phyloP scores from a whole-genome alignment of 2,113 vertebrate genomes.

The Corynorhinus townsendii region DNA sequence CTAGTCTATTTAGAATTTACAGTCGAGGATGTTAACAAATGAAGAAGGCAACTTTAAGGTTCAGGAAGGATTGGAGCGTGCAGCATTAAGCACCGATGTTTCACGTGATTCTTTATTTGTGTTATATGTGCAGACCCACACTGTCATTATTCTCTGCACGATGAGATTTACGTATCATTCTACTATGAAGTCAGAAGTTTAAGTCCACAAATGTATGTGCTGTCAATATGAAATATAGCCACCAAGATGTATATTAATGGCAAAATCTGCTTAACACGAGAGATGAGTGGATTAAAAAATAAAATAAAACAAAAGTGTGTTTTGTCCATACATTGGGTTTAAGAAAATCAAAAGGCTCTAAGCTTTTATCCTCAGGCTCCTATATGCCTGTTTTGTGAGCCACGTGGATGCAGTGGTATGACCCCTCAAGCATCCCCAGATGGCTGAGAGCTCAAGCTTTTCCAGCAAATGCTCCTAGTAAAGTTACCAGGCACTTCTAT shows the following conservation, averaged over 20 bases:
- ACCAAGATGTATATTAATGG: conserved; percentile 47
- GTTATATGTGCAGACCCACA: conserved; percentile 54
- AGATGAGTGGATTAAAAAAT: conserved; percentile 48
- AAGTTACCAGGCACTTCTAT: conserved; percentile 59
- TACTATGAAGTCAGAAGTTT: conserved; percentile 60
- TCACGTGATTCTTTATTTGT: conserved; percentile 14
- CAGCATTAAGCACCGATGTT: background rate
- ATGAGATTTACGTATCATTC: conserved; percentile 44
- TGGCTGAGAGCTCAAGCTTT: conserved; percentile 69
- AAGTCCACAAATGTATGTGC: conserved; percentile 35
- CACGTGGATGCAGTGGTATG: conserved; percentile 50
- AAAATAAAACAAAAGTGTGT: background rate
- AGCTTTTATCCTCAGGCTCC: conserved; percentile 66
- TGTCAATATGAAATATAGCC: conserved; percentile 50
- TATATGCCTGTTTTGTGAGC: conserved; percentile 58
- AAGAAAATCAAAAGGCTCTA: conserved; percentile 32
- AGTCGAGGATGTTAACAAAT: conserved; percentile 32
- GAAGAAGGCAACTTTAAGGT: conserved; percentile 48
- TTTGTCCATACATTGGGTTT: background rate
- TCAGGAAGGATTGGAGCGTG: conserved; percentile 40
- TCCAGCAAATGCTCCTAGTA: conserved; percentile 29
- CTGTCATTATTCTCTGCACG: conserved; percentile 40
- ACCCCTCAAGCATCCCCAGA: conserved; percentile 63
- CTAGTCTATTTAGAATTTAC: conserved; percentile 5
- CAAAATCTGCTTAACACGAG: conserved; percentile 64